Base-by-base conservation (phyloP, 2,888 invertebrate genomes). In the Orgyia antiqua region DNA sequence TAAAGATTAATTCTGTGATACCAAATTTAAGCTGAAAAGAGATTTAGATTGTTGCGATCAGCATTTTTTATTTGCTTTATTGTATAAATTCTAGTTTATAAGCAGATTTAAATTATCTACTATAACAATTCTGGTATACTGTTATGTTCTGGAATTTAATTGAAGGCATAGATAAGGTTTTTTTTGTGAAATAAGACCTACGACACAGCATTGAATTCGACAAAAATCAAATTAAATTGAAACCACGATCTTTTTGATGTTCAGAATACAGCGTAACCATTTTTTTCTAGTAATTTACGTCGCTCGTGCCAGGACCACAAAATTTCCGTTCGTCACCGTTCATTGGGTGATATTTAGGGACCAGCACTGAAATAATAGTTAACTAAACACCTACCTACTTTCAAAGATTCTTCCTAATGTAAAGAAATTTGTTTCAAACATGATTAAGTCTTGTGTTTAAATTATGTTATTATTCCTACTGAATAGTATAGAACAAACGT, bases 251-350 rank as follows among this genome's bases (percentile, higher is more conserved):
- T 57, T 54, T 53, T 61, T 67, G 60, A 58, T 63, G 51, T 42
- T 43, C 37, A 31, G 52, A 63, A 65, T 38, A 57, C 51, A 39
- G 66, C 63, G 64, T 66, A 65, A 58, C 52, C 46, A 50, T 68
- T 75, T 75, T 75, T 74, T 62, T 60, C 36, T 29, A 11, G 44
- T 45, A 55, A 58, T 66, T 72, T 66, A 68, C 55, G 42, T 15
- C 62, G 78, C 83, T 82, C 84, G 84, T 84, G 84, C 82, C 75
- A 72, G 72, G 66, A 78, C 73, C 78, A 78, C 70, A 61, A 75
- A 76, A 77, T 76, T 70, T 70, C 64, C 66, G 75, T 78, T 76
- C 72, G 83, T 83, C 83, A 82, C 65, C 64, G 68, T 78, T 46
- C 59, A 58, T 46, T 67, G 63, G 68, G 58, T 66, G 66, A 68